Evolutionary conservation across 2,888 invertebrate species (phyloP).

Genomic region (Leistus spinibarbis): DNA sequence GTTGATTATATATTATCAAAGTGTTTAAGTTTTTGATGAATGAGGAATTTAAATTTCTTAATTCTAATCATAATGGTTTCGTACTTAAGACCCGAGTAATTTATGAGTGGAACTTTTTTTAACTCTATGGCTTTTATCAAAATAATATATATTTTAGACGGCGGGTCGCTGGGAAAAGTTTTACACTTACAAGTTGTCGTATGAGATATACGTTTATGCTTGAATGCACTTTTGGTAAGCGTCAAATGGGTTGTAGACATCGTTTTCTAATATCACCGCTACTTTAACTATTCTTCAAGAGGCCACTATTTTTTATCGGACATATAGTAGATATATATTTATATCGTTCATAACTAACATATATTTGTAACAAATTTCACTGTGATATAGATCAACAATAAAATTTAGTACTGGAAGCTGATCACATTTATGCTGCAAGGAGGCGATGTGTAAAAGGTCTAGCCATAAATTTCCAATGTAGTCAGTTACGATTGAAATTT

Average conservation of each 20-base stretch:
- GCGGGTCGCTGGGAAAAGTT: background rate
- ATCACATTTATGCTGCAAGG: too few species aligned
- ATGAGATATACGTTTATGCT: background rate
- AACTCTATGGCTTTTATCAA: background rate
- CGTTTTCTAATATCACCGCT: background rate
- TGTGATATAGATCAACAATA: too few species aligned
- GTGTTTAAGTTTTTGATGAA: background rate
- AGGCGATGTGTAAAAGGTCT: too few species aligned
- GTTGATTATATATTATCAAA: background rate
- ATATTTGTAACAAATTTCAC: too few species aligned
- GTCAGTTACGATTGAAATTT: background rate
- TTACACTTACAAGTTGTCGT: background rate
- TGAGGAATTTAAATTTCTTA: background rate
- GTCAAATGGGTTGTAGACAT: background rate
- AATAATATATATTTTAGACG: background rate
- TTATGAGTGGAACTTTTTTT: background rate
- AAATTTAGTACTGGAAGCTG: too few species aligned
- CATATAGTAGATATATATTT: too few species aligned
- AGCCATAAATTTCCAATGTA: background rate
- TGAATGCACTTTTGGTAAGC: background rate
- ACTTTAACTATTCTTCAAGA: background rate
- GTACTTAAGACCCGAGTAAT: background rate
- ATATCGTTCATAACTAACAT: too few species aligned
- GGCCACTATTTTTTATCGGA: conserved; percentile 20
- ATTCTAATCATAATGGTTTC: background rate